Evolutionary conservation across 2,113 vertebrate genomes (phyloP).

Genomic region (Pontoporia blainvillei): DNA sequence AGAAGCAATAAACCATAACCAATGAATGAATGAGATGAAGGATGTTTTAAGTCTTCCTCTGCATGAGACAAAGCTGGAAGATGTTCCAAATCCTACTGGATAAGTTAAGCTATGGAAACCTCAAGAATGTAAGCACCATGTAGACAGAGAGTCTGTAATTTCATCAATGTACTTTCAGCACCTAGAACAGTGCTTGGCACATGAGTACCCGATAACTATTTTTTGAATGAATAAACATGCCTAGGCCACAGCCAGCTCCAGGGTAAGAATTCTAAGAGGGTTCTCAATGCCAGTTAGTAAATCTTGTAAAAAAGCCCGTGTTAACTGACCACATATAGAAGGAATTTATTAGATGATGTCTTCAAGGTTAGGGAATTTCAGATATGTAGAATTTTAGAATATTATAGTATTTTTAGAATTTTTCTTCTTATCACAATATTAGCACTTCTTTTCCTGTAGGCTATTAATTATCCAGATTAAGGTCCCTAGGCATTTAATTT

Average conservation of each 20-base stretch:
- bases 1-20: background rate
- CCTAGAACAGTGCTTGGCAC: background rate
- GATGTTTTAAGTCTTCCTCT: background rate
- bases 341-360: background rate
- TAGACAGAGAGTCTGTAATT: background rate
- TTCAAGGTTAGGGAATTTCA: background rate
- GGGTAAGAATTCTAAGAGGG: background rate
- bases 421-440: background rate
- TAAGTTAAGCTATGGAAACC: background rate
- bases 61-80: background rate
- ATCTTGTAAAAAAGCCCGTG: background rate
- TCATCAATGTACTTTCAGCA: background rate
- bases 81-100: background rate
- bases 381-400: background rate
- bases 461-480: slow-evolving; percentile 30
- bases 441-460: background rate
- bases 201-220: background rate
- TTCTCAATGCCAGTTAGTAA: background rate
- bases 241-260: background rate
- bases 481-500: slow-evolving; percentile 23
- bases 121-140: background rate
- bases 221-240: background rate
- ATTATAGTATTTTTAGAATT: background rate
- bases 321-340: background rate
- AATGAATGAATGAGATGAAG: background rate